Evolutionary conservation across 2,113 vertebrate species (phyloP).

Genomic region (Leptosomus discolor): DNA sequence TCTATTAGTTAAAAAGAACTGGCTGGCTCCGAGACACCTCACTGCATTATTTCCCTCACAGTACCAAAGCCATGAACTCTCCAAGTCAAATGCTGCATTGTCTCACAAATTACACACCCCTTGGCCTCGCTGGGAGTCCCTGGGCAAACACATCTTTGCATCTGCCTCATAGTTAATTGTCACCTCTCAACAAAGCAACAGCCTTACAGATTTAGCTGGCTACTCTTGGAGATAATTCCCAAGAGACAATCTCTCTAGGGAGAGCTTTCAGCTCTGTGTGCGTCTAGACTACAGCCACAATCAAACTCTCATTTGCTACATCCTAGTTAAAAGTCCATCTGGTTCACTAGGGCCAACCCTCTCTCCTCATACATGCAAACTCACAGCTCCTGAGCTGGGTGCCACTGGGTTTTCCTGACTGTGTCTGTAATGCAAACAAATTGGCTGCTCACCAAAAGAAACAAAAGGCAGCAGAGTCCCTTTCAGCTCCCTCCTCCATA

Average conservation of each 20-base stretch:
- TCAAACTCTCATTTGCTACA: background rate
- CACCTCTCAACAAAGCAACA: background rate
- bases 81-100: background rate
- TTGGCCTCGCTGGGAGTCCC: background rate
- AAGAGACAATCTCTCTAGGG: background rate
- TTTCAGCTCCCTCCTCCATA: background rate
- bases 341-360: background rate
- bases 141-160: background rate
- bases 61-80: background rate
- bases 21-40: background rate
- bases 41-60: background rate
- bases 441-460: background rate
- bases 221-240: background rate
- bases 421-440: background rate
- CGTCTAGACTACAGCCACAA: background rate
- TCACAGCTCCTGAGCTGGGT: background rate
- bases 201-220: background rate
- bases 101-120: background rate
- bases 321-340: background rate
- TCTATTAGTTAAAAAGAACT: background rate
- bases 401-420: background rate
- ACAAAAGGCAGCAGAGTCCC: background rate
- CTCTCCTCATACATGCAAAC: background rate
- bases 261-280: background rate
- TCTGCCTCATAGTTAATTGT: background rate